A percentile compares a stretch with the other conserved stretches of the same genome.
These are phyloP conservation scores for Agapornis canus DNA, from an alignment of 2,797 vertebrate species.

Conservation along the genomic window DNA sequence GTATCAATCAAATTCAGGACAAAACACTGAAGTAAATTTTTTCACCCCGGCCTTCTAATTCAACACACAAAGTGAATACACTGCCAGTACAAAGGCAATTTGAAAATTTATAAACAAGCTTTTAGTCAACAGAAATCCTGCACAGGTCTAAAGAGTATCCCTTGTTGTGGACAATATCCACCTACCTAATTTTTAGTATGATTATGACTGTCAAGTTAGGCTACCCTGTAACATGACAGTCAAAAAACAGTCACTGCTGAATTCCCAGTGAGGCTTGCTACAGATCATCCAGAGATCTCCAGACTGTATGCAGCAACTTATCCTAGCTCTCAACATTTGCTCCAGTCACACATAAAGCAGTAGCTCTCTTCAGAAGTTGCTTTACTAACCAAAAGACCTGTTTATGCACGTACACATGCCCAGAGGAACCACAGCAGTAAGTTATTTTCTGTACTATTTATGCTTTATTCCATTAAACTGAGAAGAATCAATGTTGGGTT, in stretches of 20 bases:
- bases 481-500: not conserved
- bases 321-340: not conserved
- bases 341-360: not conserved
- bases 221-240: not conserved
- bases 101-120: not conserved
- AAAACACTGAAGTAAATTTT: not conserved
- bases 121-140: not conserved
- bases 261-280: not conserved
- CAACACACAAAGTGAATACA: not conserved
- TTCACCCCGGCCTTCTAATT: not conserved
- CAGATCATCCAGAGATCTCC: not conserved
- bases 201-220: not conserved
- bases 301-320: not conserved
- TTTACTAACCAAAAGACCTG: not conserved
- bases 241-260: not conserved
- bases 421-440: not conserved
- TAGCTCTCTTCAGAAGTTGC: not conserved
- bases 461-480: not conserved
- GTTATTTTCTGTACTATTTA: not conserved
- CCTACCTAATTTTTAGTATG: not conserved
- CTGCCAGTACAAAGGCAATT: not conserved
- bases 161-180: not conserved
- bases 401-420: not conserved
- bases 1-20: not conserved
- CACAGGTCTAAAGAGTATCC: not conserved